Evolutionary conservation across 2,888 invertebrate species (phyloP).

Genomic region (Apamea crenata): DNA sequence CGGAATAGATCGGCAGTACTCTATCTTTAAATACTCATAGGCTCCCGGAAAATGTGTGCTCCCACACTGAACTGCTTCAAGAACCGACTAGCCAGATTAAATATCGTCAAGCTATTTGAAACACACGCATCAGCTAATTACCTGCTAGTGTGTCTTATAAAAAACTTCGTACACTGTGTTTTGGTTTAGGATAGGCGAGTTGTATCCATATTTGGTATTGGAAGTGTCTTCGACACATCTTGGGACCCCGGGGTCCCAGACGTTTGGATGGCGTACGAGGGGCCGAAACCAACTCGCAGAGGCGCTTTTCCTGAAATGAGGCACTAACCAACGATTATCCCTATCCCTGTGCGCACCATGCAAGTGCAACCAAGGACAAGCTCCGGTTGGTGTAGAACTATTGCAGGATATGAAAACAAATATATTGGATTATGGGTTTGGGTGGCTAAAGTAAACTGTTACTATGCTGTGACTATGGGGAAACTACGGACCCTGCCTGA

Average conservation of each 20-base stretch:
- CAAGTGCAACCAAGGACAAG: neutral
- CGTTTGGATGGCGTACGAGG: neutral
- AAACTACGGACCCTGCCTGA: neutral
- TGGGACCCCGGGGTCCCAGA: neutral
- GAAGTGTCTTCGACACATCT: neutral
- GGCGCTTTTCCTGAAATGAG: neutral
- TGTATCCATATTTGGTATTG: neutral
- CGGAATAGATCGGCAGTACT: neutral
- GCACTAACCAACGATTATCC: neutral
- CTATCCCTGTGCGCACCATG: neutral
- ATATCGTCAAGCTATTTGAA: neutral
- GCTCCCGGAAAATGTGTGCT: too few species aligned
- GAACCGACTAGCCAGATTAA: neutral
- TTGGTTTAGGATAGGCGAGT: neutral
- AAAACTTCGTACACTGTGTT: neutral
- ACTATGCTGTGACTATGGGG: neutral
- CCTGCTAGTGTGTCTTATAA: neutral
- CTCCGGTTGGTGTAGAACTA: neutral
- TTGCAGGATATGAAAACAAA: neutral
- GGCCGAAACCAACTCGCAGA: neutral
- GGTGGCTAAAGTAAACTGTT: neutral
- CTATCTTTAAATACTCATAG: neutral
- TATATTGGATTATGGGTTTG: neutral
- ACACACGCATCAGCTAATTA: neutral
- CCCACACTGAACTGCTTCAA: too few species aligned